These are phyloP conservation scores for Percina caprodes DNA, from an alignment of 2,113 vertebrate species.

Conservation along the genomic window DNA sequence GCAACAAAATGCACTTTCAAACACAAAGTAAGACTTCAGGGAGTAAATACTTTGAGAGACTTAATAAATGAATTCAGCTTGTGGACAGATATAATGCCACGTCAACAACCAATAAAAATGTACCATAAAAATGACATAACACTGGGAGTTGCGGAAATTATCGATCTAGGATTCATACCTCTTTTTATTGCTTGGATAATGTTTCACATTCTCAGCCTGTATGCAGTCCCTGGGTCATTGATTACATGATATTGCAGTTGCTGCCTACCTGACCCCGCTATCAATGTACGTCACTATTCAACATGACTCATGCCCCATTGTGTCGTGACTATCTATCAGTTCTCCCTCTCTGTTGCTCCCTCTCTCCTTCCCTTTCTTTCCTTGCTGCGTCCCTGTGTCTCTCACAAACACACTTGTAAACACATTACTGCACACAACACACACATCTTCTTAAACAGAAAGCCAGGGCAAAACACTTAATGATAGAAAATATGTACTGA, in stretches of 20 bases:
- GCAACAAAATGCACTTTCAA: not conserved
- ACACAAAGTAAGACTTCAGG: not conserved
- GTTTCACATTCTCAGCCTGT: not conserved
- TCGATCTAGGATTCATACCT: conserved; percentile 19
- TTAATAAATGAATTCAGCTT: conserved; percentile 1
- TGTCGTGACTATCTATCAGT: conserved; percentile 53
- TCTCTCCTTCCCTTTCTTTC: conserved; percentile 6
- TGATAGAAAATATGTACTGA: not conserved
- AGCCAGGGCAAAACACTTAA: not conserved
- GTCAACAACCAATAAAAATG: conserved; percentile 28
- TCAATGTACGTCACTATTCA: conserved; percentile 56
- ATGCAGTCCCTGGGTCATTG: conserved; percentile 28
- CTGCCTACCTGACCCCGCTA: conserved; percentile 51
- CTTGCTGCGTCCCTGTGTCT: conserved; percentile 7
- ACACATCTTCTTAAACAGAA: not conserved
- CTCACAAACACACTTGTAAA: conserved; percentile 8
- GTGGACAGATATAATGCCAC: conserved; percentile 3
- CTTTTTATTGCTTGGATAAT: conserved; percentile 18
- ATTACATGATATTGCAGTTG: conserved; percentile 11
- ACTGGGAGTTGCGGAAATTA: conserved; percentile 1
- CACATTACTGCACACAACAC: not conserved
- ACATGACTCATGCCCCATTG: conserved; percentile 66
- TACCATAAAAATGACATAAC: conserved; percentile 34
- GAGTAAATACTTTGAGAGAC: not conserved
- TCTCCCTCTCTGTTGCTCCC: conserved; percentile 21